phyloP scores from a whole-genome alignment of 2,113 vertebrate species.

The Ginglymostoma cirratum region DNA sequence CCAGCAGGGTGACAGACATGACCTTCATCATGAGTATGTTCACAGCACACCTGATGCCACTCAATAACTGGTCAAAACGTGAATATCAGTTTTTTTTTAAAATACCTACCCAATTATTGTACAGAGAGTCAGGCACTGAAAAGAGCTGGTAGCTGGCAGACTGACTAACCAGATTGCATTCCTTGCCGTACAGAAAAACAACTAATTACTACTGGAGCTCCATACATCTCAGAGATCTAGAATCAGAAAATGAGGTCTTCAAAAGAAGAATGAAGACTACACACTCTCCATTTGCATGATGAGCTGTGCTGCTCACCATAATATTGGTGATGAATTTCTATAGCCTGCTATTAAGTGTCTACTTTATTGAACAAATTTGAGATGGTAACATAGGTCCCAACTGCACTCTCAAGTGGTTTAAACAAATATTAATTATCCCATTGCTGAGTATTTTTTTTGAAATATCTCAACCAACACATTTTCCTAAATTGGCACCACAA shows the following conservation, averaged over 20 bases:
- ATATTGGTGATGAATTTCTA: neutral
- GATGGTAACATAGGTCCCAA: neutral
- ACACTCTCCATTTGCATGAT: neutral
- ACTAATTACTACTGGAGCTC: neutral
- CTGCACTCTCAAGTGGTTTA: neutral
- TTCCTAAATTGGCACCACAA: neutral
- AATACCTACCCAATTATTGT: neutral
- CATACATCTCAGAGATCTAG: neutral
- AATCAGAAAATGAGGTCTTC: neutral
- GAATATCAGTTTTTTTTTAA: neutral
- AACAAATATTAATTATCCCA: neutral
- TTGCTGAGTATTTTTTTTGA: neutral
- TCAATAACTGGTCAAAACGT: neutral
- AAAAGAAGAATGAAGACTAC: too few relatives aligned
- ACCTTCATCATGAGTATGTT: neutral
- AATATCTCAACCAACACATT: neutral
- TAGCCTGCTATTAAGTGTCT: neutral
- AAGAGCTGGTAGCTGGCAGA: neutral
- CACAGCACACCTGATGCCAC: neutral
- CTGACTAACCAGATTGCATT: neutral
- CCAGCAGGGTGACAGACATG: too few relatives aligned
- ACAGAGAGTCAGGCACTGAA: neutral
- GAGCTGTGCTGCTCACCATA: neutral
- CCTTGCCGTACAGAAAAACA: neutral
- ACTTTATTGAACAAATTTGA: neutral